Evolutionary conservation across 2,888 invertebrate genomes (phyloP).

Genomic region (Neoaliturus tenellus): DNA sequence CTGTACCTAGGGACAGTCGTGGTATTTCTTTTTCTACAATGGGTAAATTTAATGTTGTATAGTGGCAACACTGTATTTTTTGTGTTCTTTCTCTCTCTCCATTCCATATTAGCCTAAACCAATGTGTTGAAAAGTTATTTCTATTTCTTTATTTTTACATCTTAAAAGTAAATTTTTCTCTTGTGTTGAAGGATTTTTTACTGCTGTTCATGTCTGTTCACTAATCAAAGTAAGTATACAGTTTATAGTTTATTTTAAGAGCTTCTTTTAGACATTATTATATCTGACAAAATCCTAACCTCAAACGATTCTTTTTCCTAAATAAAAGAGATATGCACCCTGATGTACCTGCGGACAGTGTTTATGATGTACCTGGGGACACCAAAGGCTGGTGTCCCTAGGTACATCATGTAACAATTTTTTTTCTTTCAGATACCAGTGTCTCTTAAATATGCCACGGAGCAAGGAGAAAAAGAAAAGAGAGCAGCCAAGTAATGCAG

Average conservation of each 20-base stretch:
- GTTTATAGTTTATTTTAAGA: conserved; percentile 1
- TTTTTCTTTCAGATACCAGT: conserved; percentile 25
- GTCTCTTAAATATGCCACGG: conserved; percentile 37
- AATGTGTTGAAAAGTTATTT: no score
- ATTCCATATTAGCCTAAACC: no score
- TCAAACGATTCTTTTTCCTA: conserved; percentile 21
- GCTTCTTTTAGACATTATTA: conserved; percentile 5
- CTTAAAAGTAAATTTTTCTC: no score
- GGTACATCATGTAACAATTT: conserved; percentile 8
- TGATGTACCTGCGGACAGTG: conserved; percentile 43
- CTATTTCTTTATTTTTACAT: no score
- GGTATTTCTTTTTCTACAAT: no score
- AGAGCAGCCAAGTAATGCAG: conserved; percentile 31
- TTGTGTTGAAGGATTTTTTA: no score
- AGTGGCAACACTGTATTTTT: no score
- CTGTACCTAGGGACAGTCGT: no score
- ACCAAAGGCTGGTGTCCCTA: neutral
- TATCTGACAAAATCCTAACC: conserved; percentile 31
- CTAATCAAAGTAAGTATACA: conserved; percentile 4
- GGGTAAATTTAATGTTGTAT: no score
- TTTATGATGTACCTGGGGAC: conserved; percentile 38
- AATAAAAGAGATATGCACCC: neutral
- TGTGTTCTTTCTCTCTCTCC: no score
- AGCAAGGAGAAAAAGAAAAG: conserved; percentile 46
- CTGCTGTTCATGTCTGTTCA: no score